phyloP scores from a whole-genome alignment of 30 jellyfish, hydroid and myxozoan genomes.

The Cassiopea andromeda region DNA sequence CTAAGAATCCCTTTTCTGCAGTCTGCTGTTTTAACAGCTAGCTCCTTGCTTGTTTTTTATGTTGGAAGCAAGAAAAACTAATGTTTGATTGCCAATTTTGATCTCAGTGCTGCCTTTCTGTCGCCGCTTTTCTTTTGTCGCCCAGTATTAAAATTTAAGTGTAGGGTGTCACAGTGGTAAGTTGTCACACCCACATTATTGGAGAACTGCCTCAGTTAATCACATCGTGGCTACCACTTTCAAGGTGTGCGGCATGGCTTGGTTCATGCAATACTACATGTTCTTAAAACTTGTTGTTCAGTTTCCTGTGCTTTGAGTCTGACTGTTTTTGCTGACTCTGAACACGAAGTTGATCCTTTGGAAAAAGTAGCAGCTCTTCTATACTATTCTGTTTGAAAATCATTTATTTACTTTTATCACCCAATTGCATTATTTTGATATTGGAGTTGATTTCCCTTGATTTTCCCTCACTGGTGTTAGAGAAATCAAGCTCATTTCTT shows the following conservation, averaged over 20 bases:
- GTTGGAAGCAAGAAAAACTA: too few relatives aligned
- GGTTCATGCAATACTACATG: not conserved
- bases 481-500: constrained; percentile 21
- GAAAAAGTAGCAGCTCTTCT: constrained; percentile 20
- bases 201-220: too few relatives aligned
- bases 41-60: too few relatives aligned
- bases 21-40: too few relatives aligned
- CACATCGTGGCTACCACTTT: constrained; percentile 1
- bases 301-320: not conserved
- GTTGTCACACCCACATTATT: too few relatives aligned
- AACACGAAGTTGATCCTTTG: constrained; percentile 12
- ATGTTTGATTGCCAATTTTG: too few relatives aligned
- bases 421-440: constrained; percentile 20
- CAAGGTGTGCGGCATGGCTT: not conserved
- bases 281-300: not conserved
- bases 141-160: too few relatives aligned
- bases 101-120: too few relatives aligned
- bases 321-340: constrained; percentile 24
- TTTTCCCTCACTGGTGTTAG: not conserved
- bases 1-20: too few relatives aligned
- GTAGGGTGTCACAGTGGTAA: too few relatives aligned
- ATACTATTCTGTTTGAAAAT: constrained; percentile 7
- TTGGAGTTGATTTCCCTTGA: constrained; percentile 8
- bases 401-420: not conserved
- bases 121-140: too few relatives aligned